A percentile compares a stretch with the other conserved stretches of the same genome.
Evolutionary conservation across 2,888 invertebrate species (phyloP).

Genomic region (Melieria picta): DNA sequence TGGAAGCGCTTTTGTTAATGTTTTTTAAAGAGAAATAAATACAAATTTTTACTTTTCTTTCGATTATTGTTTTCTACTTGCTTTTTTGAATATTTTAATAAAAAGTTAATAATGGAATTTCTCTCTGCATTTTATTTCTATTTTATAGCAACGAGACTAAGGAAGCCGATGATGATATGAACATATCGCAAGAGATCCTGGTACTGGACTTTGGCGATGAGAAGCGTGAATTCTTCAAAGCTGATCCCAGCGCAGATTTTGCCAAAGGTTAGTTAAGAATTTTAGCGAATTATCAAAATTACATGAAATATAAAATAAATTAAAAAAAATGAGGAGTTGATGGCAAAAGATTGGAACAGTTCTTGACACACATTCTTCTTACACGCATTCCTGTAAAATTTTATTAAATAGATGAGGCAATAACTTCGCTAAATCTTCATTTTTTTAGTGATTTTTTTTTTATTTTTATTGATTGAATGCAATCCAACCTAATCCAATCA

Average conservation of each 20-base stretch:
- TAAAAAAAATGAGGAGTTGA: too few species aligned
- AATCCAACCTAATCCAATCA: too few species aligned
- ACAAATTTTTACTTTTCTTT: not conserved
- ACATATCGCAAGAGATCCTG: constrained; percentile 91
- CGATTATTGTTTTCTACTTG: not conserved
- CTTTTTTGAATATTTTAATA: not conserved
- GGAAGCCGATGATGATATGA: constrained; percentile 76
- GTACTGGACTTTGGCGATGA: constrained; percentile 94
- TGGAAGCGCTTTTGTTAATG: not conserved
- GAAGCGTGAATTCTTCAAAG: constrained; percentile 82
- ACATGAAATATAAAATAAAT: too few species aligned
- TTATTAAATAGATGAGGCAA: too few species aligned
- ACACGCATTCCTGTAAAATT: too few species aligned
- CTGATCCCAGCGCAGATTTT: constrained; percentile 80
- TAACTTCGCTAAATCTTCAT: too few species aligned
- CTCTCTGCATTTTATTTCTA: constrained; percentile 12
- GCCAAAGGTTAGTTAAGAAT: constrained; percentile 71
- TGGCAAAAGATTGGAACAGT: too few species aligned
- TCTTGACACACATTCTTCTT: too few species aligned
- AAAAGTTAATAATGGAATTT: not conserved
- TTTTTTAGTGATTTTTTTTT: too few species aligned
- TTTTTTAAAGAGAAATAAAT: not conserved
- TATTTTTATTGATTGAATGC: too few species aligned
- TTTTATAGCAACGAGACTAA: constrained; percentile 70
- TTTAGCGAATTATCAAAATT: too few species aligned